Percentiles rank a stretch among this genome's conserved stretches.
Conservation (phyloP, 2,888 invertebrate species). For the Dicycla oo region DNA sequence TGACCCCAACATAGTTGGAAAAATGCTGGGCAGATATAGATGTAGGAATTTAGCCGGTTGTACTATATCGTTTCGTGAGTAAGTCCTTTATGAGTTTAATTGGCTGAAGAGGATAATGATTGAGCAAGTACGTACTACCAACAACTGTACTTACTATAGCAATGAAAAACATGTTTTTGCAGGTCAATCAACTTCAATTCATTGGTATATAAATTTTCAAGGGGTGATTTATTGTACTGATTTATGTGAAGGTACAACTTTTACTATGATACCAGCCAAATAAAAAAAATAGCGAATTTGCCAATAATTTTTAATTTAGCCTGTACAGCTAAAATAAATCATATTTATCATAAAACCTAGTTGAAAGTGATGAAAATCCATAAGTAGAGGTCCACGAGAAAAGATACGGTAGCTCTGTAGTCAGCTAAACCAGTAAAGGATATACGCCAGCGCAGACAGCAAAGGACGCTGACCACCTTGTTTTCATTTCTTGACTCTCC, state of each 20-base stretch:
- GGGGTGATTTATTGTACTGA: too few species aligned
- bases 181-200: too few species aligned
- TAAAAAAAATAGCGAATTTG: neutral
- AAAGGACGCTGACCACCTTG: too few species aligned
- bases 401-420: slow-evolving; percentile 2
- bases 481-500: too few species aligned
- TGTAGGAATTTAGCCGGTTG: slow-evolving; percentile 9
- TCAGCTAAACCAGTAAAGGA: slow-evolving; percentile 6
- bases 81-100: slow-evolving; percentile 26
- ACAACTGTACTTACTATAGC: neutral
- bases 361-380: neutral
- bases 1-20: too few species aligned
- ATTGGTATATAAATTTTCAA: neutral
- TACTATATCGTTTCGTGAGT: neutral
- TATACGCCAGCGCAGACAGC: too few species aligned
- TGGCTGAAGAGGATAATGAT: slow-evolving; percentile 21
- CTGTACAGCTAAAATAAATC: too few species aligned
- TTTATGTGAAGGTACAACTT: neutral
- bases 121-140: neutral
- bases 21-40: too few species aligned
- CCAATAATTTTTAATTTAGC: too few species aligned
- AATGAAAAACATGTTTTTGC: neutral
- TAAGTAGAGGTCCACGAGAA: slow-evolving; percentile 11
- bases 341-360: neutral
- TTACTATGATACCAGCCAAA: too few species aligned